Percentiles rank a stretch among this genome's conserved stretches.
Evolutionary conservation across 2,113 vertebrate species (phyloP).

Genomic region (Chelonoidis abingdonii): DNA sequence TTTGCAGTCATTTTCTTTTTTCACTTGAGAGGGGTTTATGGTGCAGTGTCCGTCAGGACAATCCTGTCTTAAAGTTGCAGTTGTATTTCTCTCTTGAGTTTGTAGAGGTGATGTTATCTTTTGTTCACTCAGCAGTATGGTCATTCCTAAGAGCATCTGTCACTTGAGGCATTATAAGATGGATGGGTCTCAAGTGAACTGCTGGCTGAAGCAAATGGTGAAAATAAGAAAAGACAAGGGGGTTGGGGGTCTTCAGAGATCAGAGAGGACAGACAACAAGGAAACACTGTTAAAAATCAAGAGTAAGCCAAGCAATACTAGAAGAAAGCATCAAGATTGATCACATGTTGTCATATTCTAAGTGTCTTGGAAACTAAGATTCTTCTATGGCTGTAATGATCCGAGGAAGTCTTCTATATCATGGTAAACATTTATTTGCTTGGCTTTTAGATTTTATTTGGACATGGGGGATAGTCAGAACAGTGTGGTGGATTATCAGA

Average conservation of each 20-base stretch:
- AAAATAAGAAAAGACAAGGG: slow-evolving; percentile 88
- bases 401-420: slow-evolving; percentile 45
- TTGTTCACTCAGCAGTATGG: slow-evolving; percentile 84
- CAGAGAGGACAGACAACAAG: slow-evolving; percentile 80
- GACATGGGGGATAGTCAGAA: not conserved
- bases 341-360: slow-evolving; percentile 58
- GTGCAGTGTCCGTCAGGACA: slow-evolving; percentile 78
- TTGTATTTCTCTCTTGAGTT: slow-evolving; percentile 80
- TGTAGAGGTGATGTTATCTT: slow-evolving; percentile 86
- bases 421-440: slow-evolving; percentile 50
- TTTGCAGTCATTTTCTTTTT: slow-evolving; percentile 66
- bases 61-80: slow-evolving; percentile 73
- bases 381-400: slow-evolving; percentile 31
- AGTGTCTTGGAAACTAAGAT: slow-evolving; percentile 45
- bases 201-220: slow-evolving; percentile 96
- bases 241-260: slow-evolving; percentile 73
- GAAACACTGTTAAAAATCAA: slow-evolving; percentile 84
- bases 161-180: slow-evolving; percentile 93
- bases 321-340: slow-evolving; percentile 75
- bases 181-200: slow-evolving; percentile 95
- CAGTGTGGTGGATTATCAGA: not conserved
- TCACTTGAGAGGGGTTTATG: slow-evolving; percentile 80
- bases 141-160: slow-evolving; percentile 94
- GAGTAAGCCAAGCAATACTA: slow-evolving; percentile 79
- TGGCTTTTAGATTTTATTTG: slow-evolving; percentile 42